These are phyloP conservation scores for Leptinotarsa lineolata DNA, from an alignment of 1,140 invertebrate genomes.

Conservation along the genomic window DNA sequence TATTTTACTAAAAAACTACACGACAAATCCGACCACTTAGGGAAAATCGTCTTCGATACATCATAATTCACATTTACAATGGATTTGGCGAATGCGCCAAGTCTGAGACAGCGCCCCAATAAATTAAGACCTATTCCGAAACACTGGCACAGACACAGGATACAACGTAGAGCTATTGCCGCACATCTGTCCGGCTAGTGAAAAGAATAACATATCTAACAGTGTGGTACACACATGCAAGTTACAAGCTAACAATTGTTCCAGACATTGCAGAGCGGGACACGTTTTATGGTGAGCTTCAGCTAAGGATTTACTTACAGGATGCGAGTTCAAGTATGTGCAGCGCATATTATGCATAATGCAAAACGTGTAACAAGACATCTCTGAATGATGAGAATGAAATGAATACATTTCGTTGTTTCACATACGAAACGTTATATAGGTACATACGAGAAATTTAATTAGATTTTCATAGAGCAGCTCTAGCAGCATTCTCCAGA, in stretches of 20 bases:
- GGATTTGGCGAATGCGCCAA: not conserved
- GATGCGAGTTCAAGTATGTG: not conserved
- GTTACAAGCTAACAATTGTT: not conserved
- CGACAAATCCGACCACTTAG: no score
- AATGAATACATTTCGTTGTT: conserved; percentile 1
- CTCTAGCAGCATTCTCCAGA: no score
- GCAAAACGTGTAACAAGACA: not conserved
- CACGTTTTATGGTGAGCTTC: not conserved
- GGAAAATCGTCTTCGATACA: no score
- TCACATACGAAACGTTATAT: not conserved
- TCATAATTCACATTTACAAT: not conserved
- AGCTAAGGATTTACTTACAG: not conserved
- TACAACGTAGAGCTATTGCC: not conserved
- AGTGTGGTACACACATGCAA: conserved; percentile 2
- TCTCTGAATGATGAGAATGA: not conserved
- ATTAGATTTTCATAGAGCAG: no score
- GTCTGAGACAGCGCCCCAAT: not conserved
- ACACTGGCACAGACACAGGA: not conserved
- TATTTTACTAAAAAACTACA: no score
- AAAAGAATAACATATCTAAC: conserved; percentile 3
- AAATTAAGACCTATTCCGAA: not conserved
- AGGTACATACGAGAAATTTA: no score
- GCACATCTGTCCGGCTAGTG: not conserved
- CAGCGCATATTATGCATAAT: not conserved
- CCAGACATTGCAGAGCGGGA: not conserved